These are phyloP conservation scores for Apteryx mantelli DNA, from an alignment of 2,113 vertebrate genomes.

Conservation along the genomic window DNA sequence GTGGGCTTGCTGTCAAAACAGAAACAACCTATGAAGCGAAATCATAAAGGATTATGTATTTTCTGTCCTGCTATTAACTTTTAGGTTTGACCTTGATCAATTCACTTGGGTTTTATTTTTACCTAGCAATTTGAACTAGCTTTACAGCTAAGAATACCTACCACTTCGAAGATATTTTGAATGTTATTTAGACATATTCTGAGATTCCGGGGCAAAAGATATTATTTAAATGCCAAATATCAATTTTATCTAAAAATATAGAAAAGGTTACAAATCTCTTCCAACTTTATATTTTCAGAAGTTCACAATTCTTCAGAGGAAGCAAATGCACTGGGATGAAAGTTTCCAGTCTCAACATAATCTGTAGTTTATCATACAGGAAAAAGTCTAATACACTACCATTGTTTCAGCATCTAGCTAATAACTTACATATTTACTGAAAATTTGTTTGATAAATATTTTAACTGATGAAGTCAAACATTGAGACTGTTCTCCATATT, in stretches of 20 bases:
- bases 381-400: background rate
- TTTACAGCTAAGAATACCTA: conserved; percentile 34
- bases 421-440: background rate
- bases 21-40: background rate
- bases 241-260: background rate
- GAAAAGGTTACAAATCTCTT: background rate
- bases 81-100: background rate
- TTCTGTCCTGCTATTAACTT: background rate
- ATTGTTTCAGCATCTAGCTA: background rate
- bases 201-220: background rate
- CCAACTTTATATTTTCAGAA: background rate
- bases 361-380: background rate
- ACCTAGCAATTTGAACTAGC: background rate
- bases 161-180: conserved; percentile 32
- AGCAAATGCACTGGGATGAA: background rate
- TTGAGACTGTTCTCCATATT: conserved; percentile 11
- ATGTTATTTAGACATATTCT: background rate
- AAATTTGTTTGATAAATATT: background rate
- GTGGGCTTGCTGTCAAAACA: background rate
- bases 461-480: background rate
- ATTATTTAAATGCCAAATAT: background rate
- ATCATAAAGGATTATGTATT: background rate
- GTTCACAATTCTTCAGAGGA: background rate
- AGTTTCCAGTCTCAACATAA: conserved; percentile 33
- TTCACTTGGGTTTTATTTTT: background rate